Base-by-base conservation (phyloP, 1,140 invertebrate genomes). In the Adoxophyes honmai region DNA sequence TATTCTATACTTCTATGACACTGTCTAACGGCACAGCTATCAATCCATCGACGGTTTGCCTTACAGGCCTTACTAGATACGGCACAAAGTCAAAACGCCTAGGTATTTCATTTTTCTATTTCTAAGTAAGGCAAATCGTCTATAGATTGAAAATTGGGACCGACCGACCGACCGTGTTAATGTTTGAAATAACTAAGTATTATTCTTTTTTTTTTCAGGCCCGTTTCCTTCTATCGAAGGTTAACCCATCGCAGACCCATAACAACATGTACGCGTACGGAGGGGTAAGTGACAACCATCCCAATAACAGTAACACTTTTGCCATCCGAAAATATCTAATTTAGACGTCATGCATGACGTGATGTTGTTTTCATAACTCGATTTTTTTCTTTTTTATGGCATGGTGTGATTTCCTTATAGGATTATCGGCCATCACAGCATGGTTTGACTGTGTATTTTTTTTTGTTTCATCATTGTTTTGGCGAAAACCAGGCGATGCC, bases 181-280 rank as follows among this genome's bases (percentile, higher is more conserved):
- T n/a, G n/a, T n/a, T n/a, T n/a, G n/a, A n/a, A n/a, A n/a, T n/a
- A n/a, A n/a, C 14, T 61, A 42, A 16, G 5, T 48, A 38, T 39
- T 48, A 38, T 36, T 57, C 55, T 42, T 68, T 63, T 62, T 60
- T 55, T 70, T 86, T 75, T 6, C 91, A 99, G 93, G 98, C 98
- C 42, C 93, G 99, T 70, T 99, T 99, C 90, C 92, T 99, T 55
- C 88, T 99, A 13, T 99, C 97, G 3, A 99, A 99, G 93, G 99
- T 99, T 8, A 99, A 99, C 90, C 99, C 99, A 16, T 99, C 98
- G 66, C 96, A 98, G 81, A 99, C 99, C n/a, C 98, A 99, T 88
- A 99, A 99, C 90, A 99, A 99, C 80, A 97, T 97, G 95, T 98
- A 97, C 89, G 94, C 95, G 6, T 98, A 97, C 85, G 96, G 95